A percentile compares a stretch with the other conserved stretches of the same genome.
Evolutionary conservation across 2,113 vertebrate species (phyloP).

Genomic region (Capreolus pygargus): DNA sequence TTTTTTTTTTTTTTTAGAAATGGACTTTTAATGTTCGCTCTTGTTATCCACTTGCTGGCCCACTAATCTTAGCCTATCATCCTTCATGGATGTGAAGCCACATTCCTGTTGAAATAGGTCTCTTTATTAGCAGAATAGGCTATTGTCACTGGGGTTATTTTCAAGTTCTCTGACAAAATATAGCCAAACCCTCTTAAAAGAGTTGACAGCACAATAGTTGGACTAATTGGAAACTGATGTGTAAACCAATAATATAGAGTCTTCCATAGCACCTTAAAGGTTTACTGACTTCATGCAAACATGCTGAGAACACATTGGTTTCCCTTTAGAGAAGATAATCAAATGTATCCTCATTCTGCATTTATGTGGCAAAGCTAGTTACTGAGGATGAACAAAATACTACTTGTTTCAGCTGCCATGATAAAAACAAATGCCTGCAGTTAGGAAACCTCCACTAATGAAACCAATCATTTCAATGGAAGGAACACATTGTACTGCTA

Average conservation of each 20-base stretch:
- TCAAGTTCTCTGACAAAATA: background rate
- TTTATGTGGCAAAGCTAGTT: background rate
- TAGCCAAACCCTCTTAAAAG: background rate
- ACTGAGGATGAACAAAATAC: background rate
- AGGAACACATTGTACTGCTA: background rate
- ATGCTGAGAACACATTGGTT: background rate
- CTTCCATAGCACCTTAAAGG: background rate
- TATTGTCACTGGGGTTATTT: background rate
- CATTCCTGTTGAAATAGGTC: background rate
- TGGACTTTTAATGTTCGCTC: background rate
- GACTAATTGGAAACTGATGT: background rate
- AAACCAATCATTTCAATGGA: conserved; percentile 22
- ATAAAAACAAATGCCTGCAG: background rate
- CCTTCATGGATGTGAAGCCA: background rate
- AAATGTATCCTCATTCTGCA: background rate
- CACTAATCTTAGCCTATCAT: background rate
- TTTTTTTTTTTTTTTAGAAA: background rate
- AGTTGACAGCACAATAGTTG: background rate
- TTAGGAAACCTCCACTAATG: background rate
- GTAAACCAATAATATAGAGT: background rate
- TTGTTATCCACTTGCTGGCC: background rate
- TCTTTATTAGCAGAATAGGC: background rate
- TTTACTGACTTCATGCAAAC: background rate
- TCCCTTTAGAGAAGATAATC: background rate
- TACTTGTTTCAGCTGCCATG: background rate